Percentiles rank a stretch among this genome's conserved stretches.
Conservation (phyloP, 2,113 vertebrate genomes). For the Scalopus aquaticus region DNA sequence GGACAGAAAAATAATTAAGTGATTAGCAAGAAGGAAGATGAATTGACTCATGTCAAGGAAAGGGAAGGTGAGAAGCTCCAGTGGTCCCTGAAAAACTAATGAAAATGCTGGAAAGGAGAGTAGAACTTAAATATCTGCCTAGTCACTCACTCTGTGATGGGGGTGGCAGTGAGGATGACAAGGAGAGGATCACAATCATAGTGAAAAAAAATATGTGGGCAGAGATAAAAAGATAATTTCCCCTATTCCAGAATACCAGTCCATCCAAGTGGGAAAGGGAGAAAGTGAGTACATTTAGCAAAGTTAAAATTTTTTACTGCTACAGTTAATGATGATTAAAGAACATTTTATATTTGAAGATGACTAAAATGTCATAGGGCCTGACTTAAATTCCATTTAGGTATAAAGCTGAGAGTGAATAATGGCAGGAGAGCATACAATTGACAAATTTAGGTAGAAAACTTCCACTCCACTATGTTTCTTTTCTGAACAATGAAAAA, state of each 20-base stretch:
- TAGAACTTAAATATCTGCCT: background rate
- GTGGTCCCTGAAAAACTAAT: background rate
- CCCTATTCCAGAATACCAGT: background rate
- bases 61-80: background rate
- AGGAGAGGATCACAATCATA: background rate
- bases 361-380: background rate
- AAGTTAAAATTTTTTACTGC: background rate
- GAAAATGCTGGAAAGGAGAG: background rate
- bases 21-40: background rate
- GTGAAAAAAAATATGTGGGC: too few relatives aligned
- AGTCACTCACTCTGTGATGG: rapidly evolving
- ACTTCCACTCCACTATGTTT: background rate
- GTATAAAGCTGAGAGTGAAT: background rate
- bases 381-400: background rate
- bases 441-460: background rate
- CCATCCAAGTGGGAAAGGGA: background rate
- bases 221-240: background rate
- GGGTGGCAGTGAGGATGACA: background rate
- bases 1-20: background rate
- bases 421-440: background rate
- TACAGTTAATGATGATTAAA: background rate
- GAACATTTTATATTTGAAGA: background rate
- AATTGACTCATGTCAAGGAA: background rate
- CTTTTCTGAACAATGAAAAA: background rate
- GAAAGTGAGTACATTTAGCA: background rate